phyloP scores from a whole-genome alignment of 2,797 vertebrate genomes.

The Chloroceryle inda region DNA sequence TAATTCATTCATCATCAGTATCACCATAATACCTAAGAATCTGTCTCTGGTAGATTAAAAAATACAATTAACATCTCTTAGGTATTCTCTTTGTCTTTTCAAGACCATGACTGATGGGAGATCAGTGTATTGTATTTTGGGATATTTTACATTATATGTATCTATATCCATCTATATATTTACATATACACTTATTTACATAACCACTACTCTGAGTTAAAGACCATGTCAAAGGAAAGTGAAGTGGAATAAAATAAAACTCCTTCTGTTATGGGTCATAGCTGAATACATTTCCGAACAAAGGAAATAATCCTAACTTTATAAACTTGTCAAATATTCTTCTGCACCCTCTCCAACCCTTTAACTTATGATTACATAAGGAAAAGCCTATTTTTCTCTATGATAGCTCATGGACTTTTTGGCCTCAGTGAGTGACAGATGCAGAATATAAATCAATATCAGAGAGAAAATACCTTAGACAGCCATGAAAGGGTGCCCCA shows the following conservation, averaged over 20 bases:
- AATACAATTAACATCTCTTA: neutral
- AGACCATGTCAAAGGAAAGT: neutral
- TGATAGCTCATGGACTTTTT: neutral
- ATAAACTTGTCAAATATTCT: neutral
- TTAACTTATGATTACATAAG: neutral
- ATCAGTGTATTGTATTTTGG: fast-evolving
- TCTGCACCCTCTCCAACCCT: neutral
- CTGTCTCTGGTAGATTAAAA: neutral
- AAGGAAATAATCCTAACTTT: neutral
- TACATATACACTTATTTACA: neutral
- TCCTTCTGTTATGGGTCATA: neutral
- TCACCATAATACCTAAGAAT: neutral
- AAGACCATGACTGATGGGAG: neutral
- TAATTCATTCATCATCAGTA: neutral
- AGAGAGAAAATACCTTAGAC: neutral
- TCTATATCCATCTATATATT: neutral
- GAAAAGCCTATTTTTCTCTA: neutral
- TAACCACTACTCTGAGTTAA: neutral
- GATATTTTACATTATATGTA: neutral
- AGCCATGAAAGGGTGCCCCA: neutral
- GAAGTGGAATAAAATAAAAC: neutral
- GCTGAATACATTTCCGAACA: neutral
- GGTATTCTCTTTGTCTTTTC: neutral
- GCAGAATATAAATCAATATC: neutral
- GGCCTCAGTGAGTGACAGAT: neutral